phyloP scores from a whole-genome alignment of 1,140 invertebrate species.

The Planococcus citri region DNA sequence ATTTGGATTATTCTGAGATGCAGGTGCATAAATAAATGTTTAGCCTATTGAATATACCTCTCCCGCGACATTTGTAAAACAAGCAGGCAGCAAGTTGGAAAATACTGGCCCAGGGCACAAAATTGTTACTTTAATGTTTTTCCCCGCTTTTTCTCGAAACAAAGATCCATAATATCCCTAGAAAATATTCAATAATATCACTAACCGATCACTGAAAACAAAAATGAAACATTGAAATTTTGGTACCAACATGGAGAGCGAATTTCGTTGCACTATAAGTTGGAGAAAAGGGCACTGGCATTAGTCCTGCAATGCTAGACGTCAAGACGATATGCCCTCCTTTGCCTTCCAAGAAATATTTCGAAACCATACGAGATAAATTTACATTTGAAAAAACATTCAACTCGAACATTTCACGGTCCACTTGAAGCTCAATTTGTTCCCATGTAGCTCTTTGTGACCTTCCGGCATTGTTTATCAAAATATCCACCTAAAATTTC shows the following conservation, averaged over 20 bases:
- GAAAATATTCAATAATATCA: conserved; percentile 26
- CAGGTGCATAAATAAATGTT: not conserved
- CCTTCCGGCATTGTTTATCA: conserved; percentile 70
- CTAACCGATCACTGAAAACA: not conserved
- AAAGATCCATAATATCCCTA: conserved; percentile 59
- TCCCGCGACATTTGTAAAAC: conserved; percentile 51
- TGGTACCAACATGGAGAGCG: conserved; percentile 58
- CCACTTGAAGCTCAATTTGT: conserved; percentile 58
- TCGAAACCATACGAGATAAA: conserved; percentile 51
- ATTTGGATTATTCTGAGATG: no score
- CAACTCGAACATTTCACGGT: conserved; percentile 63
- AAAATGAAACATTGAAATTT: not conserved
- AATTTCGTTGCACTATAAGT: conserved; percentile 68
- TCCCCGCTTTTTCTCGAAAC: conserved; percentile 44
- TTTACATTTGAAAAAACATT: conserved; percentile 67
- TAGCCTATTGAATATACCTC: conserved; percentile 39
- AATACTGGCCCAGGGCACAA: conserved; percentile 63
- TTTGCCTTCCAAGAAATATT: conserved; percentile 46
- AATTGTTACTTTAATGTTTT: conserved; percentile 52
- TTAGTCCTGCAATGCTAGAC: conserved; percentile 56
- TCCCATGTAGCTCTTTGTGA: conserved; percentile 67
- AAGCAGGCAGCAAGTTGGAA: conserved; percentile 54
- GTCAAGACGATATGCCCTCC: conserved; percentile 57
- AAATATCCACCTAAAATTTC: conserved; percentile 50
- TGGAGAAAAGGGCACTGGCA: conserved; percentile 55